A percentile compares a stretch with the other conserved stretches of the same genome.
phyloP scores from a whole-genome alignment of 2,888 invertebrate species.

The Chironomus tentans region DNA sequence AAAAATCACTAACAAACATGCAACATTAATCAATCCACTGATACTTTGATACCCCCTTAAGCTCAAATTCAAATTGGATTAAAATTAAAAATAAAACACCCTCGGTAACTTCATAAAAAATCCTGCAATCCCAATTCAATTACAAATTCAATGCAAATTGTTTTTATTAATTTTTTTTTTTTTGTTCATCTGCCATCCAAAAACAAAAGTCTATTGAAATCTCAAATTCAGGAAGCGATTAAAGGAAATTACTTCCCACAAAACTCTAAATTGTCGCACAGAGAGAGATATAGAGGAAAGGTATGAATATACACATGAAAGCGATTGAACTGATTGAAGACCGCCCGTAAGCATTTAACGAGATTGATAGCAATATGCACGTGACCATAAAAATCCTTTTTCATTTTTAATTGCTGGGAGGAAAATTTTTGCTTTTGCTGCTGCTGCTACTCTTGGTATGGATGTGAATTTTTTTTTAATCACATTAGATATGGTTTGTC shows the following conservation, averaged over 20 bases:
- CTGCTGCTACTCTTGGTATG: neutral
- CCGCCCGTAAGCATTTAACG: slow-evolving; percentile 10
- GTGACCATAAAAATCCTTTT: slow-evolving; percentile 17
- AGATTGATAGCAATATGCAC: slow-evolving; percentile 17
- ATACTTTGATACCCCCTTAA: too few species aligned
- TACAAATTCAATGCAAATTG: slow-evolving; percentile 5
- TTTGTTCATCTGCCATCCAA: neutral
- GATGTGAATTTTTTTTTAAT: neutral
- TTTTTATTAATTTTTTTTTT: neutral
- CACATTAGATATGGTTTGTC: neutral
- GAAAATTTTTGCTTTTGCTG: neutral
- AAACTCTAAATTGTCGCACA: neutral
- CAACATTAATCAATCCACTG: too few species aligned
- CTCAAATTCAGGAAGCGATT: neutral
- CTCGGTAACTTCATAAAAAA: too few species aligned
- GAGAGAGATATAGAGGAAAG: neutral
- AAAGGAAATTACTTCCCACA: neutral
- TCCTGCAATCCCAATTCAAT: too few species aligned
- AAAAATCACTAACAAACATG: too few species aligned
- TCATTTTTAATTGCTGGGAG: slow-evolving; percentile 22
- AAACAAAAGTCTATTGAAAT: neutral
- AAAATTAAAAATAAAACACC: too few species aligned
- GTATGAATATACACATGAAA: neutral
- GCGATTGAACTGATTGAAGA: neutral
- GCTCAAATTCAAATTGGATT: too few species aligned